Evolutionary conservation across 2,113 vertebrate species (phyloP).

Genomic region (Entosphenus tridentatus): DNA sequence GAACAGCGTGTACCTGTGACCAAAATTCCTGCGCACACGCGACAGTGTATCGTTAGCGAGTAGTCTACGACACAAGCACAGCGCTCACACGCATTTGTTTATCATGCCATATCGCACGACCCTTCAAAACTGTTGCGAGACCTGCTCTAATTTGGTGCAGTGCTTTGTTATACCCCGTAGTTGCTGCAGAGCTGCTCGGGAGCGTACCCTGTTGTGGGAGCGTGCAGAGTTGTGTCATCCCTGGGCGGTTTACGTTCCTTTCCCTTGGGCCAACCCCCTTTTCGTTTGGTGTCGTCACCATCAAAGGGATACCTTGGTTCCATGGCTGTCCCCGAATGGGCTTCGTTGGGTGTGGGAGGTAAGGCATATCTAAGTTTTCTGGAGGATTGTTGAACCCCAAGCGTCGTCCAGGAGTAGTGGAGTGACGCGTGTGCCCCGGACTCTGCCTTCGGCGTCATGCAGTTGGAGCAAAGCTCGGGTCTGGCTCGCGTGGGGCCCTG

Average conservation of each 20-base stretch:
- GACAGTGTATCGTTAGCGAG: no score
- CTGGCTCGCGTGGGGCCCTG: no score
- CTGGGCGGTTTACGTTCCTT: constrained; percentile 15
- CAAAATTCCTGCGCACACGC: no score
- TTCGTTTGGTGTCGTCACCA: constrained; percentile 11
- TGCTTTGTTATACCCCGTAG: not conserved
- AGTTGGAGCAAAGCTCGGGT: no score
- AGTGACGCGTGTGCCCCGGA: no score
- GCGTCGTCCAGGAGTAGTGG: no score
- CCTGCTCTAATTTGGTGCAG: not conserved
- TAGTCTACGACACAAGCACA: constrained; percentile 1
- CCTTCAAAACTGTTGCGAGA: not conserved
- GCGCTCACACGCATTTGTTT: not conserved
- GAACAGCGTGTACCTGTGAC: constrained; percentile 14
- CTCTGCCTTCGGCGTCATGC: no score
- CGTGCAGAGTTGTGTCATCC: constrained; percentile 11
- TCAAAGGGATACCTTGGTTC: no score
- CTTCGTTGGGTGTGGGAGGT: no score
- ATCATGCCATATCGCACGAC: not conserved
- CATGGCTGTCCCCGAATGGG: no score
- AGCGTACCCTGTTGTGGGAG: constrained; percentile 14
- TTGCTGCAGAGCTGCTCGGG: constrained; percentile 3
- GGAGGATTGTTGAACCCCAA: no score
- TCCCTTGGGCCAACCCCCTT: constrained; percentile 14
- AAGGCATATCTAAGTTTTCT: no score